phyloP scores from a whole-genome alignment of 2,113 vertebrate genomes.

The Dipodomys ordii region DNA sequence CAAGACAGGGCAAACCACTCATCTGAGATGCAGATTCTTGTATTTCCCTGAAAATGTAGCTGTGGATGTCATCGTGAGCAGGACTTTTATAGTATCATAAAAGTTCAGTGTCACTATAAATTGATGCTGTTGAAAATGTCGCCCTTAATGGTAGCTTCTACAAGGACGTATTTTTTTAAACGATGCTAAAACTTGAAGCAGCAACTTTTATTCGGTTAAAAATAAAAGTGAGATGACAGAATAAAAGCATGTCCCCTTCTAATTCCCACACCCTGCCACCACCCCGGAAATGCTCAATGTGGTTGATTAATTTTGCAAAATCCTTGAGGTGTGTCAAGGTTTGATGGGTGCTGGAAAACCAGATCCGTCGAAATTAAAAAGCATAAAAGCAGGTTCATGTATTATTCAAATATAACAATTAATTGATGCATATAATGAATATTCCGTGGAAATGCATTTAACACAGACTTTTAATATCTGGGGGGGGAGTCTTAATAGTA shows the following conservation, averaged over 20 bases:
- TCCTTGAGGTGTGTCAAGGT: slow-evolving; percentile 36
- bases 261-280: neutral
- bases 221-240: slow-evolving; percentile 81
- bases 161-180: slow-evolving; percentile 88
- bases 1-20: slow-evolving; percentile 69
- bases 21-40: slow-evolving; percentile 82
- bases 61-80: slow-evolving; percentile 84
- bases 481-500: slow-evolving; percentile 54
- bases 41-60: slow-evolving; percentile 85
- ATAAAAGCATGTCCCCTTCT: slow-evolving; percentile 82
- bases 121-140: slow-evolving; percentile 86
- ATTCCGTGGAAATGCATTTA: slow-evolving; percentile 60
- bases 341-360: slow-evolving; percentile 58
- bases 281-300: slow-evolving; percentile 53
- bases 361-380: slow-evolving; percentile 60
- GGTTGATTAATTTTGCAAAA: slow-evolving; percentile 50
- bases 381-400: slow-evolving; percentile 57
- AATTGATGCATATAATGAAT: slow-evolving; percentile 72
- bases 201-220: slow-evolving; percentile 87
- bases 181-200: slow-evolving; percentile 84
- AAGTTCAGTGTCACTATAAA: slow-evolving; percentile 90
- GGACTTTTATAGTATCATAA: slow-evolving; percentile 87
- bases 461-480: slow-evolving; percentile 62
- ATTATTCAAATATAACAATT: slow-evolving; percentile 75
- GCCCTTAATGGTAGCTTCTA: slow-evolving; percentile 87